These are phyloP conservation scores for Ophonus ardosiacus DNA, from an alignment of 2,888 invertebrate genomes.

Conservation along the genomic window DNA sequence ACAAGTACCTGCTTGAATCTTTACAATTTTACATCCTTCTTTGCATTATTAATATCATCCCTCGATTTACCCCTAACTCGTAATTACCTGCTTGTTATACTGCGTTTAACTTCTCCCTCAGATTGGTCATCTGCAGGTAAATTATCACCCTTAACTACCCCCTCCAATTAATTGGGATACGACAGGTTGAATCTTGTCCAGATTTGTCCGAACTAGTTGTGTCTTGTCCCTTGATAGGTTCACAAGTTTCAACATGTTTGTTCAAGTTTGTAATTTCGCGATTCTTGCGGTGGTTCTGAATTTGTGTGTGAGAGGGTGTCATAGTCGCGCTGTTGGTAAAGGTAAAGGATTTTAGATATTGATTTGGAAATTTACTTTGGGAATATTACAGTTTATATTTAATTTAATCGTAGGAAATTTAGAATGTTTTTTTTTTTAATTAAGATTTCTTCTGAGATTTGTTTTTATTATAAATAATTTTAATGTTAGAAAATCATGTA, in stretches of 20 bases:
- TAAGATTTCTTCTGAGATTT: no score
- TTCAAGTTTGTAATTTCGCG: neutral
- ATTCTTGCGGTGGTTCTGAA: neutral
- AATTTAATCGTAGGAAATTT: neutral
- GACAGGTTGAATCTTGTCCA: conserved; percentile 30
- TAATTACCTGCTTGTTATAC: neutral
- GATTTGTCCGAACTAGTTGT: conserved; percentile 13
- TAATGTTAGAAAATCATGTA: no score
- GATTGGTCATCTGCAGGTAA: neutral
- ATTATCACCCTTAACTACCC: neutral
- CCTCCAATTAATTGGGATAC: conserved; percentile 6
- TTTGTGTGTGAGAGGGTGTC: neutral
- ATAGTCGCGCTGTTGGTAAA: conserved; percentile 12
- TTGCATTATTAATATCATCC: neutral
- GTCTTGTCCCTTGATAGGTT: neutral
- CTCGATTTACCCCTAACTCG: neutral
- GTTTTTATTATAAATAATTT: no score
- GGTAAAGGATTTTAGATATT: neutral
- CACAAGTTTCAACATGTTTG: conserved; percentile 36
- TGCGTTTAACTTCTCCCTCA: neutral
- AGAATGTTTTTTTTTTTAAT: no score
- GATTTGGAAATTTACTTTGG: neutral
- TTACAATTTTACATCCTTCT: neutral
- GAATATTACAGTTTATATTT: neutral
- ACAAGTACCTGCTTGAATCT: neutral